Evolutionary conservation across 2,113 vertebrate genomes (phyloP).

Genomic region (Oreochromis niloticus): DNA sequence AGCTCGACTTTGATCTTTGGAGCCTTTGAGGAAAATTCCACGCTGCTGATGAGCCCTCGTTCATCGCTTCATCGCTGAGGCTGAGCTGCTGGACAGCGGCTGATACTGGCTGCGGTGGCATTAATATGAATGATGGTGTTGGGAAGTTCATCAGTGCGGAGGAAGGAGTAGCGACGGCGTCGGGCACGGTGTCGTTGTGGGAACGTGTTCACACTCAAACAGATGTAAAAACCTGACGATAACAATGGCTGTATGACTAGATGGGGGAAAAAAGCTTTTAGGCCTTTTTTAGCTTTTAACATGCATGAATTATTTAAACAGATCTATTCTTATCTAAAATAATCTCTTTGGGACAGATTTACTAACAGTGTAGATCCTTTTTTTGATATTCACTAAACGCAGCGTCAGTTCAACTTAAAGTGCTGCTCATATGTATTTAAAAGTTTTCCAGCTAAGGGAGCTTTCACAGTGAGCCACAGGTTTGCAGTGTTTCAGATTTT

Average conservation of each 20-base stretch:
- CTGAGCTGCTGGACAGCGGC: conserved; percentile 1
- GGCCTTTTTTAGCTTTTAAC: background rate
- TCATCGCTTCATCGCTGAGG: background rate
- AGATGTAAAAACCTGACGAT: background rate
- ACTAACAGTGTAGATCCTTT: background rate
- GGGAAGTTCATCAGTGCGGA: background rate
- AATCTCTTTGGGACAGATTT: background rate
- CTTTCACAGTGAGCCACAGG: background rate
- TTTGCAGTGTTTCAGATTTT: background rate
- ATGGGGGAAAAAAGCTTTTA: background rate
- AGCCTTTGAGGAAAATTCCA: conserved; percentile 9
- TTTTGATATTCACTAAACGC: background rate
- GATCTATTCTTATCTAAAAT: background rate
- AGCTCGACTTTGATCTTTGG: conserved; percentile 32
- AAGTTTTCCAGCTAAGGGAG: background rate
- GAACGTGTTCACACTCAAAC: background rate
- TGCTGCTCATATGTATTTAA: background rate
- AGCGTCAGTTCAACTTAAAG: background rate
- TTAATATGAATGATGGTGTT: background rate
- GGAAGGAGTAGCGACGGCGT: background rate
- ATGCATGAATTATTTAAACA: background rate
- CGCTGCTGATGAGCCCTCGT: background rate
- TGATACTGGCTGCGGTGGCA: background rate
- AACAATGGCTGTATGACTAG: background rate
- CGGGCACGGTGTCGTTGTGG: background rate